Conservation (phyloP, 2,888 invertebrate species). For the Thysanoteuthis rhombus region DNA sequence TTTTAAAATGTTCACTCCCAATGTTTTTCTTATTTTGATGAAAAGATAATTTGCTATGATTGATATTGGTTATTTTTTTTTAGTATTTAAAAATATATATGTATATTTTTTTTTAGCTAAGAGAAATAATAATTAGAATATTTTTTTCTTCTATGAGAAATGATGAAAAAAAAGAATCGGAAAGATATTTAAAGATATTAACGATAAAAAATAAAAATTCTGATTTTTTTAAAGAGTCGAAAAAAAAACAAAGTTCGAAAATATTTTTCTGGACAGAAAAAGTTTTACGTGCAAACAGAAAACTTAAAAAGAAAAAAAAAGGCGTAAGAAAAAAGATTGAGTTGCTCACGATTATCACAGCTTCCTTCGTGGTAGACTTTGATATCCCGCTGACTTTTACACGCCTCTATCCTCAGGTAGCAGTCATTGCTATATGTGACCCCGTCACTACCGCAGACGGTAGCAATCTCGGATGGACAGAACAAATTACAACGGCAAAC, state of each 20-base stretch:
- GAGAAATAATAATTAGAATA: neutral
- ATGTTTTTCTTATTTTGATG: neutral
- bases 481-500: conserved; percentile 83
- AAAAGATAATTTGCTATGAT: neutral
- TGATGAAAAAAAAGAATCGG: neutral
- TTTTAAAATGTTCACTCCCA: neutral
- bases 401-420: conserved; percentile 90
- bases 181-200: neutral
- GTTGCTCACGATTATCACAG: conserved; percentile 69
- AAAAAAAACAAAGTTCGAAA: neutral
- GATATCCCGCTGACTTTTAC: conserved; percentile 75
- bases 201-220: neutral
- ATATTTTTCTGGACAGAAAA: neutral
- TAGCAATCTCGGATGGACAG: conserved; percentile 70
- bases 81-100: neutral
- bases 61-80: neutral
- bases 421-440: conserved; percentile 94
- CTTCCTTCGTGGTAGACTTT: conserved; percentile 84
- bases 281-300: neutral
- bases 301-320: neutral
- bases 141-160: neutral
- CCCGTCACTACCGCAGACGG: conserved; percentile 90
- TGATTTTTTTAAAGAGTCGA: neutral
- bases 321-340: neutral
- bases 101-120: neutral